These are phyloP conservation scores for Copidosoma aretas DNA, from an alignment of 2,888 invertebrate genomes.

Conservation along the genomic window DNA sequence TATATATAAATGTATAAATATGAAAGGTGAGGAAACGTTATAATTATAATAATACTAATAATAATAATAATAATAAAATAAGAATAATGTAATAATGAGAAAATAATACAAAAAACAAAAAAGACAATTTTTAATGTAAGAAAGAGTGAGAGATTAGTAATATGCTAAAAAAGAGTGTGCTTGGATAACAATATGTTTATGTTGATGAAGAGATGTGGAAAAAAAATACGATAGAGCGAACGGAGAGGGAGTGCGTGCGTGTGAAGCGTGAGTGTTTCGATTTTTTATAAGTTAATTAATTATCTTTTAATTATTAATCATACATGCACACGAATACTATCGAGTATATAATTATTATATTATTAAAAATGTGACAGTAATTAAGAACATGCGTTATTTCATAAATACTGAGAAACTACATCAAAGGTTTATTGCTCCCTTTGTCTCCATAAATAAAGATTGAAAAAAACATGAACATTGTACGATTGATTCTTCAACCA, in stretches of 20 bases:
- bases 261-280: slow-evolving; percentile 44
- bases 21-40: slow-evolving; percentile 29
- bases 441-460: slow-evolving; percentile 55
- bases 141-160: slow-evolving; percentile 34
- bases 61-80: slow-evolving; percentile 9
- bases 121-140: slow-evolving; percentile 43
- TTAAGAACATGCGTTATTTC: slow-evolving; percentile 57
- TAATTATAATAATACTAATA: slow-evolving; percentile 31
- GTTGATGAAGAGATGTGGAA: slow-evolving; percentile 24
- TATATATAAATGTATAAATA: slow-evolving; percentile 21
- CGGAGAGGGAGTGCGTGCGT: slow-evolving; percentile 33
- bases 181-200: slow-evolving; percentile 30
- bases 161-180: slow-evolving; percentile 28
- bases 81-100: slow-evolving; percentile 15
- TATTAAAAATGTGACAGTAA: slow-evolving; percentile 55
- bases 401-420: slow-evolving; percentile 51
- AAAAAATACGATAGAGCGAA: slow-evolving; percentile 44
- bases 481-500: slow-evolving; percentile 25
- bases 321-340: slow-evolving; percentile 56
- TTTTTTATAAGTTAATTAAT: slow-evolving; percentile 51
- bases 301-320: slow-evolving; percentile 55
- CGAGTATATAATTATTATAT: slow-evolving; percentile 49
- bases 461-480: slow-evolving; percentile 45
- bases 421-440: slow-evolving; percentile 55
- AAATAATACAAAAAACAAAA: slow-evolving; percentile 40